Conservation (phyloP, 2,797 vertebrate species). For the Gallinago nigripennis region DNA sequence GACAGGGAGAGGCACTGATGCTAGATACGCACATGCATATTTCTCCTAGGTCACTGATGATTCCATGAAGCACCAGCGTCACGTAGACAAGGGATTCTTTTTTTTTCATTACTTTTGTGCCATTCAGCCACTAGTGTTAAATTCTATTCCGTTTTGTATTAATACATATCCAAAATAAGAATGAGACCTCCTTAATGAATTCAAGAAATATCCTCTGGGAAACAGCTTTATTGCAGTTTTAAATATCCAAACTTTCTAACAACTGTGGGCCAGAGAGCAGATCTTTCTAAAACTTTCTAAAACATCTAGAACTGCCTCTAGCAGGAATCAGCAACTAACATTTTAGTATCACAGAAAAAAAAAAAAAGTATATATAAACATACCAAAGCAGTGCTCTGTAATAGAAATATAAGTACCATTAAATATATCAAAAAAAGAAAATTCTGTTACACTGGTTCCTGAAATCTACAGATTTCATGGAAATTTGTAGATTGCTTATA, state of each 20-base stretch:
- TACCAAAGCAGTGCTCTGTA: background rate
- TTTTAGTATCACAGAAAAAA: background rate
- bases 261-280: background rate
- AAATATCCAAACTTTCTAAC: background rate
- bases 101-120: background rate
- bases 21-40: background rate
- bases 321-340: background rate
- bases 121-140: background rate
- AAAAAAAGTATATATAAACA: background rate
- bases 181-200: background rate
- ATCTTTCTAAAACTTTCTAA: background rate
- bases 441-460: background rate
- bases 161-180: background rate
- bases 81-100: background rate
- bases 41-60: background rate
- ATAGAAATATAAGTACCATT: background rate
- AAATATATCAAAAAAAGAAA: background rate
- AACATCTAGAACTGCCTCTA: background rate
- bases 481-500: background rate
- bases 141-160: background rate
- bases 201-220: background rate
- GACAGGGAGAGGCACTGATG: background rate
- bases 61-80: background rate
- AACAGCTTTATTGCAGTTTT: background rate
- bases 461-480: background rate